Evolutionary conservation across 2,797 vertebrate species (phyloP).

Genomic region (Hybognathus amarus): DNA sequence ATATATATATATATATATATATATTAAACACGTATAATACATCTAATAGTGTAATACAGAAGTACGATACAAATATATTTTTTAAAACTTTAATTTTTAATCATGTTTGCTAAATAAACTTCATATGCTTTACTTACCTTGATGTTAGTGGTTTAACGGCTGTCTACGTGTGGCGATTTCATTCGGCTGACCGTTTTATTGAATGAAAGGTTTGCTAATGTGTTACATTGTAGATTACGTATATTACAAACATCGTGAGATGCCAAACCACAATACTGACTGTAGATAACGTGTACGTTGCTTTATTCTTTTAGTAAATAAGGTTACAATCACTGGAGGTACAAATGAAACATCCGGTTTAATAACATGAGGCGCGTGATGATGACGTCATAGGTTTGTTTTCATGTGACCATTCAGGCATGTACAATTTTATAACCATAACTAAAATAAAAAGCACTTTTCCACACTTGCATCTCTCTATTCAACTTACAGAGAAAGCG

Average conservation of each 20-base stretch:
- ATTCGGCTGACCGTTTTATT: not conserved
- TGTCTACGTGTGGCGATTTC: not conserved
- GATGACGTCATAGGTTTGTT: constrained; percentile 7
- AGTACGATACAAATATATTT: not conserved
- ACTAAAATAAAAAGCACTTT: not conserved
- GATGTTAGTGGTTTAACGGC: not conserved
- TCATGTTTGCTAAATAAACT: not conserved
- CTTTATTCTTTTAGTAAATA: not conserved
- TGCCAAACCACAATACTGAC: not conserved
- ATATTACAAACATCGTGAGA: not conserved
- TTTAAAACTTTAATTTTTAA: not conserved
- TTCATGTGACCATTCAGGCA: constrained; percentile 16
- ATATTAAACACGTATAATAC: not conserved
- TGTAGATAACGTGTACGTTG: not conserved
- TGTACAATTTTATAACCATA: no score
- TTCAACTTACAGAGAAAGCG: not conserved
- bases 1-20: no score
- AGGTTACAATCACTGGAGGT: not conserved
- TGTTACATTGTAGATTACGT: not conserved
- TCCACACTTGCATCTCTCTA: not conserved
- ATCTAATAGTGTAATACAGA: not conserved
- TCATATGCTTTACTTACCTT: not conserved
- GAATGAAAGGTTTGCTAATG: not conserved
- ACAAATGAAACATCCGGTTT: constrained; percentile 20
- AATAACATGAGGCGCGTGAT: not conserved